A percentile compares a stretch with the other conserved stretches of the same genome.
These are phyloP conservation scores for Bucorvus abyssinicus DNA, from an alignment of 2,797 vertebrate species.

Conservation along the genomic window DNA sequence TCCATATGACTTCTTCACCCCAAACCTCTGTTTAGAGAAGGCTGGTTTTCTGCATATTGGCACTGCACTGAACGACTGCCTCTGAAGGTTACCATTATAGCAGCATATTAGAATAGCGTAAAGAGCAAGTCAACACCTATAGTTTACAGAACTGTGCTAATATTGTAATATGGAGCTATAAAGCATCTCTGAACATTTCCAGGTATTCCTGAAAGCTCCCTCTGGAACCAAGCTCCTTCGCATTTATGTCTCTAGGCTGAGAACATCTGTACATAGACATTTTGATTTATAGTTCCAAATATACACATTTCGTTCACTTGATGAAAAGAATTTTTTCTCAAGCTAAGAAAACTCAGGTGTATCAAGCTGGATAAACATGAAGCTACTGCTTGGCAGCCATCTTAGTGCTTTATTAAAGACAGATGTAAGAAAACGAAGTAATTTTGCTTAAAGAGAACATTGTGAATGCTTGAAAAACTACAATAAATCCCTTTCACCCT, in stretches of 20 bases:
- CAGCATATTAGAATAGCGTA: not conserved
- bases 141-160: not conserved
- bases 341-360: constrained; percentile 10
- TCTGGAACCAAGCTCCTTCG: not conserved
- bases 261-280: not conserved
- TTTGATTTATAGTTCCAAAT: constrained; percentile 14
- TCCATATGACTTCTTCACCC: not conserved
- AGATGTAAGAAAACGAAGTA: not conserved
- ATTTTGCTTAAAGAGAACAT: not conserved
- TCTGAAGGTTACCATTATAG: not conserved
- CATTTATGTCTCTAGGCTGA: not conserved
- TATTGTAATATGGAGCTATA: not conserved
- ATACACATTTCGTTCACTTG: not conserved
- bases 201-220: not conserved
- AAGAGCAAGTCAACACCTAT: not conserved
- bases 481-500: not conserved
- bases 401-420: not conserved
- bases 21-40: not conserved
- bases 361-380: constrained; percentile 25
- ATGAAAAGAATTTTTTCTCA: not conserved
- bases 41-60: not conserved
- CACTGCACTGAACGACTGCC: not conserved
- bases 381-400: constrained; percentile 31
- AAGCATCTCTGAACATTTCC: not conserved
- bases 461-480: not conserved